Evolutionary conservation across 1,140 invertebrate genomes (phyloP), one percentile per base, ranked within the genome.

Genomic region (Ceratina japonica): DNA sequence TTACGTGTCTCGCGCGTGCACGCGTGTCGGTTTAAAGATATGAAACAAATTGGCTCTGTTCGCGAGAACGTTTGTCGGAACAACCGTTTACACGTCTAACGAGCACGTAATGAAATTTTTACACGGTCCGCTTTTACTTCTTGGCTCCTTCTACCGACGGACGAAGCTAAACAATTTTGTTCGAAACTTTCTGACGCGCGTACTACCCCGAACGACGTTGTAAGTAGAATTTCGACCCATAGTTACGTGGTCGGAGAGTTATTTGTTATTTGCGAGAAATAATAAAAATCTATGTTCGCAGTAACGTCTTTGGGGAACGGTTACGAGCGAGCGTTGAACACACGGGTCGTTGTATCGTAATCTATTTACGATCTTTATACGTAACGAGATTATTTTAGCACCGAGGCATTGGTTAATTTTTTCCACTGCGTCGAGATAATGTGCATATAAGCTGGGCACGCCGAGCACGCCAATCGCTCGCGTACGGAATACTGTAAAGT

Each of bases 321-420:
- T 37, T 44, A 22, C 13, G 27, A 2, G 12, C 37, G 7, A 44
- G 16, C 22, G 37, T 72, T 15, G 44, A 72, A 61, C n/a, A 24
- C 44, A 44, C 56, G 61, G n/a, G n/a, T n/a, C n/a, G n/a, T n/a
- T n/a, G 70, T 49, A 3, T 8, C 20, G 16, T 72, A 61, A 72
- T 27, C 70, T 27, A 13, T 16, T 72, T 72, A 72, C 3, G 37
- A 61, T 72, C 16, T 44, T 72, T n/a, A 7, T 22, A 49, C 20
- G 22, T 72, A 72, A 72, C 22, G 16, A n/a, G 70, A 72, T 72
- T 72, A 72, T 61, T 49, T n/a, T 72, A 61, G 24, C n/a, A n/a
- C 4, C 10, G 18, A 13, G 44, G 8, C 12, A 61, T 49, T 24
- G 22, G 56, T 72, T 61, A 61, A 44, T n/a, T 61, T 72, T 71